Evolutionary conservation across 2,888 invertebrate species (phyloP).

Genomic region (Stenichneumon culpator): DNA sequence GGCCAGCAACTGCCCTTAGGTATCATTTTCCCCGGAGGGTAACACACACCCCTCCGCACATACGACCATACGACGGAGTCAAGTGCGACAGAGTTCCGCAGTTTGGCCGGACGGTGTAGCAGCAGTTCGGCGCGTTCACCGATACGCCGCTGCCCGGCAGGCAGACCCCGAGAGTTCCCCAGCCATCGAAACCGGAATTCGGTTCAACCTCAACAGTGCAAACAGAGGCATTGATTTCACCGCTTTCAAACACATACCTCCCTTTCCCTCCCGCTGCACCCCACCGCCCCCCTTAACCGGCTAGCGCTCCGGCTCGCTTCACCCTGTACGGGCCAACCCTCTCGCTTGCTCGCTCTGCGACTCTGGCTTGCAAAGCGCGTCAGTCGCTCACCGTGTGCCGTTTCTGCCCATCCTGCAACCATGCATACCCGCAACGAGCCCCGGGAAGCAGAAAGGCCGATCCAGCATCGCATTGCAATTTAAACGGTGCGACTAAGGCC

Average conservation of each 20-base stretch:
- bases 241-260: constrained; percentile 83
- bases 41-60: constrained; percentile 64
- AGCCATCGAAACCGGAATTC: constrained; percentile 79
- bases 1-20: constrained; percentile 60
- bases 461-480: neutral
- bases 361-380: constrained; percentile 46
- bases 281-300: neutral
- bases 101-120: constrained; percentile 36
- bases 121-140: constrained; percentile 45
- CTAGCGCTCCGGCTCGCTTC: constrained; percentile 17
- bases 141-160: constrained; percentile 58
- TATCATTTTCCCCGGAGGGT: constrained; percentile 61
- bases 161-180: constrained; percentile 62
- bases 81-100: constrained; percentile 55
- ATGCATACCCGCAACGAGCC: constrained; percentile 38
- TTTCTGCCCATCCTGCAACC: constrained; percentile 27
- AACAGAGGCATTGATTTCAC: constrained; percentile 85
- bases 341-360: constrained; percentile 51
- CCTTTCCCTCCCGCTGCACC: neutral
- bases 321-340: constrained; percentile 44
- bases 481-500: neutral
- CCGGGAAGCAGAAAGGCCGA: neutral
- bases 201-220: constrained; percentile 84
- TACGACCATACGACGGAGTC: constrained; percentile 63
- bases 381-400: constrained; percentile 48